Evolutionary conservation across 2,888 invertebrate species (phyloP), one percentile per base, ranked within the genome.

Genomic region (Lapara coniferarum): DNA sequence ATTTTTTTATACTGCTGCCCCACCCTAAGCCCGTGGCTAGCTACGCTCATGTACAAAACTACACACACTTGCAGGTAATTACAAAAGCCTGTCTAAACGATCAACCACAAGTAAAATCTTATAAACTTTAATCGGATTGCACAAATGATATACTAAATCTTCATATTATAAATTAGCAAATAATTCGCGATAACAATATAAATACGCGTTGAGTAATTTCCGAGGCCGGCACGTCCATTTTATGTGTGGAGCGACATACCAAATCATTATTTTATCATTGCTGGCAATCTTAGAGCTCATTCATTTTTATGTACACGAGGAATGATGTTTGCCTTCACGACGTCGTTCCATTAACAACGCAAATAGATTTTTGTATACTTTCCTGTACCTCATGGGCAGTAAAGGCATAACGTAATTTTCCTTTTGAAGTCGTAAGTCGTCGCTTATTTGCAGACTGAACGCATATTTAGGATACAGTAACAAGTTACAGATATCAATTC

Each of bases 151-250:
- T 12, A 63, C 10, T 19, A 46, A 63, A 63, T 63, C 59, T 63
- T 19, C 16, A 46, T 63, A 19, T 49, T 19, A 46, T 13, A 49
- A 2, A 63, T 49, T 63, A 19, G 63, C 49, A 49, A 49, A 63
- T 49, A 63, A 4, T 19, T 49, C 13, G 63, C 19, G 12, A 63
- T 49, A 14, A 63, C 63, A 63, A 19, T 49, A 49, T 30, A 57
- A 55, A 55, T 55, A 57, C 14, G 10, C 10, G 49, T 63, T 63
- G 63, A 19, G 63, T 63, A 63, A 59, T 59, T 59, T 59, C 10
- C 44, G 44, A 49, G 49, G 19, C 49, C 19, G 19, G n/a, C 49
- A 63, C 49, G 25, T 16, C 16, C 19, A 14, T 19, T 2, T 25
- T 25, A 46, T 49, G 63, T 19, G 8, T 19, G 16, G 46, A 46